phyloP scores from a whole-genome alignment of 2,797 vertebrate species.

The Chromis chromis region DNA sequence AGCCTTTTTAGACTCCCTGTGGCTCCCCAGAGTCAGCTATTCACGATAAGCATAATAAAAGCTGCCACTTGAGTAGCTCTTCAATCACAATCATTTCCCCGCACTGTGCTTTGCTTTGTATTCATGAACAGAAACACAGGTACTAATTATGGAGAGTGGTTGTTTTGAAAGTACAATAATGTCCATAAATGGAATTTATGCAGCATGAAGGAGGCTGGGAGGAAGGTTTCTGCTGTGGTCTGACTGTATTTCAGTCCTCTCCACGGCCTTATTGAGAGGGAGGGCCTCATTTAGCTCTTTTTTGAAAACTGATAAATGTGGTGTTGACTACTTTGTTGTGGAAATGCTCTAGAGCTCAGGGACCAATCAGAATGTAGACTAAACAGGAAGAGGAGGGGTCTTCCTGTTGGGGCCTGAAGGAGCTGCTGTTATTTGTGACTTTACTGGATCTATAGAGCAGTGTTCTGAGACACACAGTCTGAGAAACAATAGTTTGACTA shows the following conservation, averaged over 20 bases:
- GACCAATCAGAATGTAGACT: conserved; percentile 81
- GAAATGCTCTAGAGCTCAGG: conserved; percentile 43
- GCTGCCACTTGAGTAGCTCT: conserved; percentile 31
- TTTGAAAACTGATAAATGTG: conserved; percentile 40
- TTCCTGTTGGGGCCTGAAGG: conserved; percentile 76
- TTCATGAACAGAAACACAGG: conserved; percentile 5
- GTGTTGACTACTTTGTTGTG: conserved; percentile 65
- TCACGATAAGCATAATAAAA: conserved; percentile 26
- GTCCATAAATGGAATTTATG: conserved; percentile 47
- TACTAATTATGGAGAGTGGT: conserved; percentile 13
- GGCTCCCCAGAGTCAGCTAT: conserved; percentile 8
- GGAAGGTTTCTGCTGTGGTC: not conserved
- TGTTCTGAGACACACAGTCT: conserved; percentile 3
- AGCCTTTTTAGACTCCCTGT: conserved; percentile 7
- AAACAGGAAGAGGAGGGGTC: conserved; percentile 85
- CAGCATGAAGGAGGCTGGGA: conserved; percentile 1
- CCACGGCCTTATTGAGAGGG: too few species aligned
- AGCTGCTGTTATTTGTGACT: conserved; percentile 12
- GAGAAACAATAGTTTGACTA: conserved; percentile 13
- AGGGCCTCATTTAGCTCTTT: not conserved
- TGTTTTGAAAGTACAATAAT: conserved; percentile 20
- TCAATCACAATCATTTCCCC: conserved; percentile 30
- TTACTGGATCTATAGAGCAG: not conserved
- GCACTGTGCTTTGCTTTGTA: conserved; percentile 23
- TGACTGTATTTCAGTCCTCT: conserved; percentile 16